These are phyloP conservation scores for Oenanthe melanoleuca DNA, from an alignment of 2,113 vertebrate species.

Conservation along the genomic window DNA sequence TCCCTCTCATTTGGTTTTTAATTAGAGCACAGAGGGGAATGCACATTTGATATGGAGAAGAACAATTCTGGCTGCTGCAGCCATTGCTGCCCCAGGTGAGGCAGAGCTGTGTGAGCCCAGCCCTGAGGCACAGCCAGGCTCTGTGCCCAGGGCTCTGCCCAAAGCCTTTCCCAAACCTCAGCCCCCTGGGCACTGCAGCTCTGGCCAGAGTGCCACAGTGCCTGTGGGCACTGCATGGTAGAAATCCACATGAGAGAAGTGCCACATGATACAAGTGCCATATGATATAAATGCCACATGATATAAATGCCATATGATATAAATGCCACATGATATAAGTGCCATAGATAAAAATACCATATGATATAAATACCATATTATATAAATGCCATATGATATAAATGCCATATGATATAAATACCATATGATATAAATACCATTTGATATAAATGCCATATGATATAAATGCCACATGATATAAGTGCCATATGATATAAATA, in stretches of 20 bases:
- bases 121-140: neutral
- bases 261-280: no score
- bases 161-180: fast-evolving
- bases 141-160: neutral
- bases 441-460: no score
- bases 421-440: no score
- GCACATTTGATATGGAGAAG: neutral
- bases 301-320: neutral
- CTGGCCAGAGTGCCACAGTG: neutral
- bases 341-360: no score
- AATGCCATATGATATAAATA: no score
- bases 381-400: no score
- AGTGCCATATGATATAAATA: no score
- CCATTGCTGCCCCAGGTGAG: neutral
- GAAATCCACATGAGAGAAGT: neutral
- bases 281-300: no score
- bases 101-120: neutral
- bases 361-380: no score
- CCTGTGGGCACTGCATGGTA: neutral
- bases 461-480: no score
- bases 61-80: constrained; percentile 30
- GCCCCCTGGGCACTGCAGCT: neutral
- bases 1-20: constrained; percentile 40
- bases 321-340: no score
- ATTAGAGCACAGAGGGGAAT: constrained; percentile 29